Evolutionary conservation across 2,113 vertebrate genomes (phyloP).

Genomic region (Trachemys scripta): DNA sequence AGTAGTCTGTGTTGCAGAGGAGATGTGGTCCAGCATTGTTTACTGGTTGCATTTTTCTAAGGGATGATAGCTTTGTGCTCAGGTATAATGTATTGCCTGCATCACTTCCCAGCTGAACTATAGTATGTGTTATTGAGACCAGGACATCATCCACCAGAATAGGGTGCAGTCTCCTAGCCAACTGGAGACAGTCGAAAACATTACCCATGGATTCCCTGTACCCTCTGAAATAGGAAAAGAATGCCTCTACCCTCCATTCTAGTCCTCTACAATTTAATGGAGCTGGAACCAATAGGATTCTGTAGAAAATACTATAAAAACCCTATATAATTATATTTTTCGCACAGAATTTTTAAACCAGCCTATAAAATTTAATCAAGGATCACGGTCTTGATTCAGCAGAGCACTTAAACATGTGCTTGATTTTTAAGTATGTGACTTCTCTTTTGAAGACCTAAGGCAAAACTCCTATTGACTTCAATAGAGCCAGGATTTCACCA

Average conservation of each 20-base stretch:
- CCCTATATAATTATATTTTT: neutral
- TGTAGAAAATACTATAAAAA: neutral
- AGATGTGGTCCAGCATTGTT: neutral
- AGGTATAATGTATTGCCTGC: neutral
- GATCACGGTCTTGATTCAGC: neutral
- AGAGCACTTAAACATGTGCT: neutral
- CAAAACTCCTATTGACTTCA: neutral
- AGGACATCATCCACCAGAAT: neutral
- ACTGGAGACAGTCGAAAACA: neutral
- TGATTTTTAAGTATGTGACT: neutral
- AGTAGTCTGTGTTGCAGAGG: neutral
- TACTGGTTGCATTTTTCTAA: neutral
- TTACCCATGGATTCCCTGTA: rapidly evolving
- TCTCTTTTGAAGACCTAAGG: neutral
- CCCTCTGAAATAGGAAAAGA: neutral
- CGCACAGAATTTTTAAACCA: neutral
- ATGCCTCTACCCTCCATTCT: too few species aligned
- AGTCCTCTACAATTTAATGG: neutral
- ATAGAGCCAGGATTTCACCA: neutral
- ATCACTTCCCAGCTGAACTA: neutral
- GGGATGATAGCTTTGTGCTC: neutral
- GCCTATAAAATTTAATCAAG: neutral
- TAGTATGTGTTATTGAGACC: neutral
- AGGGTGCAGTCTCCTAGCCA: neutral
- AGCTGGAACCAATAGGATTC: neutral